Base-by-base conservation (phyloP, 2,113 vertebrate genomes). In the Zapus hudsonius region DNA sequence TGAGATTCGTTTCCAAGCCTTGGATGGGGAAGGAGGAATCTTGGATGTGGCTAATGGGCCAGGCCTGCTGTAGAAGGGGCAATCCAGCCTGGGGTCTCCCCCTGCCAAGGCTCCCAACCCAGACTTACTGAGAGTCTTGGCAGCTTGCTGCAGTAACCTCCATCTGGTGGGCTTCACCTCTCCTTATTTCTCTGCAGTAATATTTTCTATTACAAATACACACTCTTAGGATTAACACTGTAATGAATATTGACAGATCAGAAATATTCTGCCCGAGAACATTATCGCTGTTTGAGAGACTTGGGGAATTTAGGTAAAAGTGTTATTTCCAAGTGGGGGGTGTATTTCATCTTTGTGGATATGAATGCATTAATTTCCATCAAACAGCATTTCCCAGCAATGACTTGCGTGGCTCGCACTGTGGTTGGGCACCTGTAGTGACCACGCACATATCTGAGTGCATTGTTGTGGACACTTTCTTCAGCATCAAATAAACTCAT, bases 1-100 rank as follows among this genome's bases (percentile, higher is more conserved):
- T 36, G 52, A 84, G 29, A 12, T 31, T 57, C 12, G 69, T 31
- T 38, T n/a, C 33, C 4, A 7, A 0, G 27, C 15, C 15, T 42
- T 33, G 17, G 5, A 20, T 29, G 27, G 8, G 10, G 27, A 3
- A 31, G 10, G 11, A 11, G 6, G 22, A 44, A 20, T 10, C 40
- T n/a, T 13, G 9, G 5, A 75, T 31, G 44, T 42, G 12, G 42
- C 11, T 52, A 0, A 4, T 13, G 10, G 29, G 22, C n/a, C 20
- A n/a, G 36, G 15, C 27, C 9, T 15, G 31, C 2, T 33, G 19
- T 5, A 10, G 5, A 0, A 57, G 9, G 5, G 5, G 31, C 7
- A 6, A 22, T 29, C 55, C 31, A 72, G 20, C 9, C 15, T 44
- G 7, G 13, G 1, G 5, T 36, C 59, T 16, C n/a, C 38, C 78